A percentile compares a stretch with the other conserved stretches of the same genome.
phyloP scores from a whole-genome alignment of 2,888 invertebrate species.

The Melieria picta region DNA sequence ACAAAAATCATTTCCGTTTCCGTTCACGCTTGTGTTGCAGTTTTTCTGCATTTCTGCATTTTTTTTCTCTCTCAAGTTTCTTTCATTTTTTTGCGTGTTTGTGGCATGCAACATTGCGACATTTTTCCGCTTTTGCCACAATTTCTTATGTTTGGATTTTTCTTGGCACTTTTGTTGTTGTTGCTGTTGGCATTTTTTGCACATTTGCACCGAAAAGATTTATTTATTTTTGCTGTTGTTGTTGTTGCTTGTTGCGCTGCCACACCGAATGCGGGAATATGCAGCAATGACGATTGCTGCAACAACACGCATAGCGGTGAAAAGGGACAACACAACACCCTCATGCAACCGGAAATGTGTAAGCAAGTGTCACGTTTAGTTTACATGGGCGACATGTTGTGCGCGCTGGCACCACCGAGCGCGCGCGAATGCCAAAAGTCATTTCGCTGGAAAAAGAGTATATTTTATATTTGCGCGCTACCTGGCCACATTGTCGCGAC shows the following conservation, averaged over 20 bases:
- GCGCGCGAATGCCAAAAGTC: constrained; percentile 17
- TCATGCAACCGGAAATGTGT: constrained; percentile 7
- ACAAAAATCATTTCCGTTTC: constrained; percentile 23
- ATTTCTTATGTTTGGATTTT: constrained; percentile 1
- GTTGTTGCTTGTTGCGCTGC: not conserved
- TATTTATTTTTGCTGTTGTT: constrained; percentile 7
- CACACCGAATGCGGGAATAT: not conserved
- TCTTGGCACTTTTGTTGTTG: not conserved
- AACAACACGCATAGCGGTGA: not conserved
- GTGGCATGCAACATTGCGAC: no score
- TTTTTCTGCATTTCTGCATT: not conserved
- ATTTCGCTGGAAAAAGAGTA: not conserved
- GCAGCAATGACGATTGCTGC: constrained; percentile 20
- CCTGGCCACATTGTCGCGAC: no score
- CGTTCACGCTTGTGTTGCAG: not conserved
- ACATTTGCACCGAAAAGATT: constrained; percentile 11
- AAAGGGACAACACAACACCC: not conserved
- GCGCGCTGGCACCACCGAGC: constrained; percentile 22
- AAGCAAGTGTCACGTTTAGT: constrained; percentile 36
- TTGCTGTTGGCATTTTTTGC: not conserved
- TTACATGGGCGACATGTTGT: constrained; percentile 29
- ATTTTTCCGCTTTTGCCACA: not conserved
- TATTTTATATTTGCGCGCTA: no score
- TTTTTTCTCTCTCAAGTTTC: not conserved
- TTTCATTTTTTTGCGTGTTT: no score